A percentile compares a stretch with the other conserved stretches of the same genome.
Conservation (phyloP, 2,113 vertebrate species). For the Poeciliopsis prolifica region DNA sequence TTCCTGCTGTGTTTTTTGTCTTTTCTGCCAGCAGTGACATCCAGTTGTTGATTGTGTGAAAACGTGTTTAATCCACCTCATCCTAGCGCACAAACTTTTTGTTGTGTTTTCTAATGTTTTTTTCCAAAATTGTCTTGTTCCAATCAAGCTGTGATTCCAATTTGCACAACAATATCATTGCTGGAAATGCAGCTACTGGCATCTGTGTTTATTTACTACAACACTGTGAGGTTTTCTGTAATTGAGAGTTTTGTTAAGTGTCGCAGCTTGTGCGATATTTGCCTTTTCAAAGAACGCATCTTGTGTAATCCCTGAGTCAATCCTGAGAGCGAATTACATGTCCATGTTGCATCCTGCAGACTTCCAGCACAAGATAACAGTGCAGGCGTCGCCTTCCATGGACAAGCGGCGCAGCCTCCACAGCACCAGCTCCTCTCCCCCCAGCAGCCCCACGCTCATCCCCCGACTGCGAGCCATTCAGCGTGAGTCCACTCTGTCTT, state of each 20-base stretch:
- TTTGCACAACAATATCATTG: no score
- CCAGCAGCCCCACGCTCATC: slow-evolving; percentile 92
- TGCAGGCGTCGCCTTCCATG: slow-evolving; percentile 93
- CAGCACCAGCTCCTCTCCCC: slow-evolving; percentile 89
- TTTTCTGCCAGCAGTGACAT: no score
- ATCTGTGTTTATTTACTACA: background rate
- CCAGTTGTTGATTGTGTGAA: no score
- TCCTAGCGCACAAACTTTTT: no score
- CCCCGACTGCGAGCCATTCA: slow-evolving; percentile 95
- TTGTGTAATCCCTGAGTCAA: slow-evolving; percentile 2
- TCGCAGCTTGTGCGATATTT: background rate
- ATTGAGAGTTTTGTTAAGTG: no score
- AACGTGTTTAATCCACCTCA: no score
- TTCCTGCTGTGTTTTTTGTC: no score
- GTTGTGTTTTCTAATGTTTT: no score
- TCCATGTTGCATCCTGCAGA: slow-evolving; percentile 73
- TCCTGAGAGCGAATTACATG: background rate
- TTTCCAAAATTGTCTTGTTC: no score
- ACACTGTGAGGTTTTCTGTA: no score
- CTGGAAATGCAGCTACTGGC: no score
- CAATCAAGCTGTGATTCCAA: no score
- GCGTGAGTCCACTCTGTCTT: slow-evolving; percentile 75
- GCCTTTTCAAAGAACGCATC: background rate
- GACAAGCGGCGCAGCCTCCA: slow-evolving; percentile 92
- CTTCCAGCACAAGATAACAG: slow-evolving; percentile 98